Evolutionary conservation across 2,888 invertebrate species (phyloP), one percentile per base, ranked within the genome.

Genomic region (Toxonevra muliebris): DNA sequence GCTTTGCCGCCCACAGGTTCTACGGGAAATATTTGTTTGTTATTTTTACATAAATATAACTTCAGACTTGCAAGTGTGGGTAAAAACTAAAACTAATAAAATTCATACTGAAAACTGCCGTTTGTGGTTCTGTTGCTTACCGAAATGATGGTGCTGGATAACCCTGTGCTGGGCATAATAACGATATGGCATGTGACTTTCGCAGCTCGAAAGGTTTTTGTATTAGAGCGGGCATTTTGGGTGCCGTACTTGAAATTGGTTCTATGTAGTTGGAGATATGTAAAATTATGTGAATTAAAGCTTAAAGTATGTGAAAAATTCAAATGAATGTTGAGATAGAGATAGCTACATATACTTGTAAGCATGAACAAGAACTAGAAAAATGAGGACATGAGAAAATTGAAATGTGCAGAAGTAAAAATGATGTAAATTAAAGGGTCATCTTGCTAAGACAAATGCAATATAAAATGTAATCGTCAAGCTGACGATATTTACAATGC

Each of bases 121-220:
- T 53, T 61, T 40, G n/a, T 55, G 10, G n/a, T 40, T 40, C 12
- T 9, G n/a, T 15, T 17, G 72, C 76, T 78, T 77, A 92, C 91
- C 91, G 90, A 88, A 91, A 90, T 77, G 88, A 84, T 76, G 92
- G 92, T 77, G 91, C 90, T 71, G 92, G 92, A 86, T 88, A 92
- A 59, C 91, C 92, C 85, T 92, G 92, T 43, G 92, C 91, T 66
- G 92, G 92, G 84, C 93, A 93, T 76, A 91, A 85, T 74, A 93
- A 83, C 0, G 84, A 84, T 52, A 84, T 77, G 9, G 78, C 71
- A 50, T 74, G 72, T 3, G 71, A 68, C 53, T 75, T 70, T 11
- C 73, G 74, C 40, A 82, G 64, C 41, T 82, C 82, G 57, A 83
- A 73, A 10, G 85, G 85, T 74, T 85, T 85, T 69, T 83, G 82